These are phyloP conservation scores for Brachypodius melanocephalos DNA, from an alignment of 2,113 vertebrate species.

Conservation along the genomic window DNA sequence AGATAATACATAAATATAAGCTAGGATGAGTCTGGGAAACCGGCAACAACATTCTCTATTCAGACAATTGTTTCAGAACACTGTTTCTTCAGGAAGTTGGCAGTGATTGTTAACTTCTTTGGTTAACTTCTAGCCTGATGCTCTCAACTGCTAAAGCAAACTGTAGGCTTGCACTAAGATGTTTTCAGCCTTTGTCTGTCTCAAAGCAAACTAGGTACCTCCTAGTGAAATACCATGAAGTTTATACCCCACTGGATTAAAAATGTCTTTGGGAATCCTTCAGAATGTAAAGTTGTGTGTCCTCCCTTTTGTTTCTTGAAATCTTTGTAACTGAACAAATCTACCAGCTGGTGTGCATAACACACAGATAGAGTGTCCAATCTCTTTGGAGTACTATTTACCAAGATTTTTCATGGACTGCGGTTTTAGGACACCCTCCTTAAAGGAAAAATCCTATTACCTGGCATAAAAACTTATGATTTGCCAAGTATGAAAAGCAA, in stretches of 20 bases:
- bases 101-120: neutral
- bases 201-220: neutral
- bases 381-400: neutral
- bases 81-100: neutral
- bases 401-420: neutral
- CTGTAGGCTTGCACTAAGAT: neutral
- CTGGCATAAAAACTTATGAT: neutral
- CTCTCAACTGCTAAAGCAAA: neutral
- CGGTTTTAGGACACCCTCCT: neutral
- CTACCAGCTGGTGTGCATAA: neutral
- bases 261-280: neutral
- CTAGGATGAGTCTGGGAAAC: neutral
- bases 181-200: neutral
- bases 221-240: neutral
- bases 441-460: neutral
- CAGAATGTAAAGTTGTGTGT: neutral
- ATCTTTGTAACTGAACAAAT: neutral
- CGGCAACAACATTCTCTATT: neutral
- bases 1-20: neutral
- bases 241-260: neutral
- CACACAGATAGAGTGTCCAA: neutral
- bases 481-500: neutral
- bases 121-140: neutral
- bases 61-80: neutral
- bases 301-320: neutral